Evolutionary conservation across 2,113 vertebrate species (phyloP).

Genomic region (Stictonetta naevosa): DNA sequence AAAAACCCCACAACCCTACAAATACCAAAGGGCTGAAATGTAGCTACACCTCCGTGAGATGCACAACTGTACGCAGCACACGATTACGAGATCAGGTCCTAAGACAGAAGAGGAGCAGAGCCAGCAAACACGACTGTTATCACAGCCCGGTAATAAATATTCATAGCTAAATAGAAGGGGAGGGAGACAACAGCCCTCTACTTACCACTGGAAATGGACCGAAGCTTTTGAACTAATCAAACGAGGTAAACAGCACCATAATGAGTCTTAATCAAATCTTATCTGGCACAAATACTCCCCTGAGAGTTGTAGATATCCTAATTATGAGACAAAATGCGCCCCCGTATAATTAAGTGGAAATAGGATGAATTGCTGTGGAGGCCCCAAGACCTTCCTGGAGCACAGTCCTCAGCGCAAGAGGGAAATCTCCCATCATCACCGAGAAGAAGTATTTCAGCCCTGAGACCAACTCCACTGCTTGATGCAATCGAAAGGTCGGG

Average conservation of each 20-base stretch:
- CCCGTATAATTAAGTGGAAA: slow-evolving; percentile 4
- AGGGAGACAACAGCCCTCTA: background rate
- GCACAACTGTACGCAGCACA: background rate
- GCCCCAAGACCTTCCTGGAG: background rate
- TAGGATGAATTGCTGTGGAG: slow-evolving; percentile 11
- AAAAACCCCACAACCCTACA: too few species aligned
- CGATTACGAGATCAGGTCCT: background rate
- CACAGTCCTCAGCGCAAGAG: background rate
- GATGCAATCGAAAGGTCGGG: background rate
- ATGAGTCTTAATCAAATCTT: slow-evolving; percentile 33
- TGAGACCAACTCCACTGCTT: background rate
- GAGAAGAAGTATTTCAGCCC: background rate
- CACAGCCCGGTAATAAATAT: background rate
- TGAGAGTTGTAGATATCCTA: background rate
- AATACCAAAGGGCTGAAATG: background rate
- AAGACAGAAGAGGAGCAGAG: background rate
- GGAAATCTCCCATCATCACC: background rate
- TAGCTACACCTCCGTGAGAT: background rate
- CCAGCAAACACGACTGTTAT: background rate
- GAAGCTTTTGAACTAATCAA: slow-evolving; percentile 7
- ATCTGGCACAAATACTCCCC: background rate
- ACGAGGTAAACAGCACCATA: background rate
- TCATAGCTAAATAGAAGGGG: background rate
- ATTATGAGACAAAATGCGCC: background rate
- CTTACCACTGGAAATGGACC: background rate